phyloP scores from a whole-genome alignment of 1,140 invertebrate genomes.

The Apis florea region DNA sequence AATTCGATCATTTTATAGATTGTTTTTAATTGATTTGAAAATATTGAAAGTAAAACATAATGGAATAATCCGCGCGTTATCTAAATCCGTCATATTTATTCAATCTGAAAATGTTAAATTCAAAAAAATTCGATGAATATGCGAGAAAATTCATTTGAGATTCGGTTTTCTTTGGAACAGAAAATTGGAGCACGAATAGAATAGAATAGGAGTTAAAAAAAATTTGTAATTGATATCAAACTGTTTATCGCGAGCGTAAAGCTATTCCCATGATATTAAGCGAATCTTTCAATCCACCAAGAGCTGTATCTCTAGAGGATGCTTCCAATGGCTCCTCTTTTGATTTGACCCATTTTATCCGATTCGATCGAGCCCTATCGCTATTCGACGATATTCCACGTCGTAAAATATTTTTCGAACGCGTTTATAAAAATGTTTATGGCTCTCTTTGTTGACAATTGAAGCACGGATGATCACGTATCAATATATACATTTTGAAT shows the following conservation, averaged over 20 bases:
- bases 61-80: background rate
- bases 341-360: conserved; percentile 31
- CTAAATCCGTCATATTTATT: no score
- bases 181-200: no score
- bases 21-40: background rate
- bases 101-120: no score
- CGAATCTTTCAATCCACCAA: background rate
- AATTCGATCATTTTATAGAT: no score
- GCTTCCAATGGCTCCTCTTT: conserved; percentile 5
- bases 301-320: background rate
- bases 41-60: background rate
- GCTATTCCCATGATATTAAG: background rate
- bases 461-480: no score
- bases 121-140: background rate
- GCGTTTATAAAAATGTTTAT: conserved; percentile 34
- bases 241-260: conserved; percentile 1
- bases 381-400: conserved; percentile 6
- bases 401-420: conserved; percentile 38
- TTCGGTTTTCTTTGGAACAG: background rate
- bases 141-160: background rate
- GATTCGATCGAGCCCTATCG: conserved; percentile 7
- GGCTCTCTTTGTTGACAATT: background rate
- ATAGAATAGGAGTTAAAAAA: no score
- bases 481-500: no score
- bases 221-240: conserved; percentile 8